Evolutionary conservation across 2,888 invertebrate species (phyloP), one percentile per base, ranked within the genome.

Genomic region (Aporophyla nigra): DNA sequence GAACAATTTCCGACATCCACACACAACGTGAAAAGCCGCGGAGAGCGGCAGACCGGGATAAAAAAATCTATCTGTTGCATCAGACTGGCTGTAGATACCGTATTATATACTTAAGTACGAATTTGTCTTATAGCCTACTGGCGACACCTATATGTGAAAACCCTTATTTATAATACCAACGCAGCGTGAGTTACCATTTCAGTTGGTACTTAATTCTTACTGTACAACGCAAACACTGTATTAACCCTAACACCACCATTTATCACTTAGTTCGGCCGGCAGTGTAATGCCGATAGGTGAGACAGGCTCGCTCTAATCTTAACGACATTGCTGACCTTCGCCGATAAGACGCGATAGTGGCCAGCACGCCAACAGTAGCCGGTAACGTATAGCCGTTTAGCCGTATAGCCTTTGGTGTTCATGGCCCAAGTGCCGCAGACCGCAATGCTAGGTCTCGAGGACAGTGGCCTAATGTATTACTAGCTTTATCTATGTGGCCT

Each of bases 261-360:
- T 84, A 59, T 77, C 74, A 83, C 66, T 81, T 59, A 54, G 49
- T 56, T 49, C 33, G 87, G 71, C 77, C 84, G 49, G 74, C 66
- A 83, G 49, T 85, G 81, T 83, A 77, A 69, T 14, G n/a, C 74
- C 74, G 79, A 79, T 83, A 80, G 83, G 82, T 82, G 73, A 85
- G 85, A 81, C 82, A 81, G 72, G 73, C 56, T 72, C 62, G 71
- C 56, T 71, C 65, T 86, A 74, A 90, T 90, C 90, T 89, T 76
- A 88, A 90, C 76, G 80, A 82, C 83, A 70, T 43, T 43, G 66
- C 67, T 86, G 89, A 87, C 90, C 90, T 91, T 91, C 77, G 71
- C 71, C 81, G 88, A 90, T 90, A 88, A 89, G 76, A 65, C 12
- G 54, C 78, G 76, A 83, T 83, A 74, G 72, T 40, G 58, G 19